These are phyloP conservation scores for Xanthia togata DNA, from an alignment of 2,888 invertebrate genomes.

Conservation along the genomic window DNA sequence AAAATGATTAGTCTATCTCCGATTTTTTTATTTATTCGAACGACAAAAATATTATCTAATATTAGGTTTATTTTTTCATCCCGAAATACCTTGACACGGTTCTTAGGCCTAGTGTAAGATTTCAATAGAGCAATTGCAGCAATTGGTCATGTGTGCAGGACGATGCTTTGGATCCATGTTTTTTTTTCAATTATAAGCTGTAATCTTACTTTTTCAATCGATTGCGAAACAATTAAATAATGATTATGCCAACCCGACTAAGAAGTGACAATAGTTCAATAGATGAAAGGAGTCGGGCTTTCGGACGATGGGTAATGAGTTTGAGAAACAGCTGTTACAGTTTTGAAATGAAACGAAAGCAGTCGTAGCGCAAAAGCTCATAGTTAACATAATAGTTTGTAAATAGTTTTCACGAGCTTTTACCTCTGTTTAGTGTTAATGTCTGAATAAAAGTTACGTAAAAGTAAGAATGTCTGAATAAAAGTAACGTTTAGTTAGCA, in stretches of 20 bases:
- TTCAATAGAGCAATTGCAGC: neutral
- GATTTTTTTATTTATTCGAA: neutral
- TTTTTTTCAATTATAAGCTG: neutral
- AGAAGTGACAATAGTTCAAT: neutral
- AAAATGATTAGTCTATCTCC: neutral
- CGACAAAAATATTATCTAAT: neutral
- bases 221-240: neutral
- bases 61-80: neutral
- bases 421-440: neutral
- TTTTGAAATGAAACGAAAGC: neutral
- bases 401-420: neutral
- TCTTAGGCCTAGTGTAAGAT: neutral
- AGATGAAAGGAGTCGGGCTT: neutral
- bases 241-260: too few species aligned
- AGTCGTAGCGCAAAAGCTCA: too few species aligned
- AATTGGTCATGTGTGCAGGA: neutral
- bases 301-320: too few species aligned
- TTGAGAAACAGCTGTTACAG: neutral
- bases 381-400: too few species aligned
- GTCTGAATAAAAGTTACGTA: neutral
- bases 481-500: neutral
- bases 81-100: neutral
- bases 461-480: neutral
- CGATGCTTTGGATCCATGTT: neutral
- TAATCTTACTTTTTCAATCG: neutral